Evolutionary conservation across 2,888 invertebrate species (phyloP).

Genomic region (Megastigmus dorsalis): DNA sequence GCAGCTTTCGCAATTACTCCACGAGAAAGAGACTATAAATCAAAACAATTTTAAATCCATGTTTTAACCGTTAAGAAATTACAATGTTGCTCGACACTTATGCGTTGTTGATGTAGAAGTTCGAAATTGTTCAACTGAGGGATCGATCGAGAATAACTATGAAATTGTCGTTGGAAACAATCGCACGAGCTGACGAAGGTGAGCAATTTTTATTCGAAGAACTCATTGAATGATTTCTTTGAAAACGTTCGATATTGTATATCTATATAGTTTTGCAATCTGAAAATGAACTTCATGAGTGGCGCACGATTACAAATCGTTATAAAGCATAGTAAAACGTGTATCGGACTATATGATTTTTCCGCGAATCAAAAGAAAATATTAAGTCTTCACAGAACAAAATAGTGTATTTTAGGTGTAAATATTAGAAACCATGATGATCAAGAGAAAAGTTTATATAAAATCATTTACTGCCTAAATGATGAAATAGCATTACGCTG

Average conservation of each 20-base stretch:
- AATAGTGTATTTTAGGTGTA: slow-evolving; percentile 12
- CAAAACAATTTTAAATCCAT: too few species aligned
- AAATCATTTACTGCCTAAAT: slow-evolving; percentile 6
- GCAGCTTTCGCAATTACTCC: too few species aligned
- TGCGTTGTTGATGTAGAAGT: too few species aligned
- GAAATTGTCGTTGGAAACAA: too few species aligned
- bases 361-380: slow-evolving; percentile 13
- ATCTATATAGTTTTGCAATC: background rate
- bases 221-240: slow-evolving; percentile 5
- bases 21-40: too few species aligned
- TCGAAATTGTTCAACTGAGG: too few species aligned
- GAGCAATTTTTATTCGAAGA: background rate
- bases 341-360: background rate
- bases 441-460: background rate
- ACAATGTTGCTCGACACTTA: too few species aligned
- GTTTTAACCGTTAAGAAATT: too few species aligned
- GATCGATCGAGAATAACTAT: too few species aligned
- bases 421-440: background rate
- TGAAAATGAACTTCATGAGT: background rate
- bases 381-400: background rate
- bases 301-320: slow-evolving; percentile 16
- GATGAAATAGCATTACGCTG: too few species aligned
- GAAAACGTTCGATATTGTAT: slow-evolving; percentile 25
- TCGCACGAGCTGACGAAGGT: too few species aligned
- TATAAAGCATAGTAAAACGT: background rate